Evolutionary conservation across 2,888 invertebrate genomes (phyloP), one percentile per base, ranked within the genome.

Genomic region (Spialia ferax): DNA sequence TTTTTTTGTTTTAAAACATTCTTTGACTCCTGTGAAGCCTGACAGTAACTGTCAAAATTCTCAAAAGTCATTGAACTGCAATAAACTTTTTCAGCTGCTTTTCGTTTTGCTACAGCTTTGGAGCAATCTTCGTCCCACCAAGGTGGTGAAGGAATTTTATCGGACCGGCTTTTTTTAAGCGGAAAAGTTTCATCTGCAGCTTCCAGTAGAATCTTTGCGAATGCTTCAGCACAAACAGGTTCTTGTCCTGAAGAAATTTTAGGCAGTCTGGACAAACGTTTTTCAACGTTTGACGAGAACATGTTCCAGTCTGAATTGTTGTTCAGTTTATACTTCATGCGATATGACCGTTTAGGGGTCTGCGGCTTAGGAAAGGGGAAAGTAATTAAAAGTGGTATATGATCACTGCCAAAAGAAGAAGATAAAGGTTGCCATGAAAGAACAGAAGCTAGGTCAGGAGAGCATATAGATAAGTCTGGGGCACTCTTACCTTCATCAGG

Each of bases 41-140:
- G 55, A 55, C 55, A 55, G 55, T 32, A 55, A 18, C 29, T 32
- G 56, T 56, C 35, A 56, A 56, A 56, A 35, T 56, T 56, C 11
- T 56, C 56, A 13, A 15, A 20, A 10, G 35, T 56, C 56, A 56
- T 56, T 4, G 56, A 29, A 29, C 18, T 20, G 10, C 56, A 56
- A 35, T 56, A 56, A 56, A 29, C 20, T 56, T 20, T 45, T 20
- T 45, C 45, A 20, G 45, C 45, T 10, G 18, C n/a, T 45, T 45
- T 45, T 8, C 45, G 18, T 45, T 45, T 45, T 10, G 18, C 20
- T 15, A 45, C 45, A 0, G 8, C 20, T 45, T 45, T 20, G 2
- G 45, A 45, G n/a, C 45, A 45, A 10, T 45, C 45, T 11, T 18
- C 18, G 10, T 45, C 48, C 48, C 48, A 48, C 20, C 48, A 48